A percentile compares a stretch with the other conserved stretches of the same genome.
phyloP scores from a whole-genome alignment of 2,888 invertebrate genomes.

The Drosophila borealis region DNA sequence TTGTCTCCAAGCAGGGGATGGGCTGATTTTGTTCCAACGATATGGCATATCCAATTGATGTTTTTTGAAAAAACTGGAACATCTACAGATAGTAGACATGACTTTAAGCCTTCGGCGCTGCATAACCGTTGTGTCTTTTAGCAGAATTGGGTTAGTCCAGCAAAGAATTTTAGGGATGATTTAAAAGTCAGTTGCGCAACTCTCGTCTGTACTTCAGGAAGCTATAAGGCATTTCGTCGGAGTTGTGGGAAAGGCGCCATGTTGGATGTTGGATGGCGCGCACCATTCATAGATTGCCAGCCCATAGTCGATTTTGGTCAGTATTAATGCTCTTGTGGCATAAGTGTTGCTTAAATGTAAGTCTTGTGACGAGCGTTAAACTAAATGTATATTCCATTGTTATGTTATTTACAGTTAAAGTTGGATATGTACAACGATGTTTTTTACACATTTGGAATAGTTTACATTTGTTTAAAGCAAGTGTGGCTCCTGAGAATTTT shows the following conservation, averaged over 20 bases:
- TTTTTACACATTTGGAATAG: slow-evolving; percentile 29
- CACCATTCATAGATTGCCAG: too few relatives aligned
- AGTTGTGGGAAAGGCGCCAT: too few relatives aligned
- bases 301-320: slow-evolving; percentile 35
- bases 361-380: slow-evolving; percentile 20
- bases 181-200: too few relatives aligned
- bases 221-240: too few relatives aligned
- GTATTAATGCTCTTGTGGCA: slow-evolving; percentile 24
- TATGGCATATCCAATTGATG: background rate
- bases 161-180: too few relatives aligned
- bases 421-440: slow-evolving; percentile 11
- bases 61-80: too few relatives aligned
- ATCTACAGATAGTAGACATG: too few relatives aligned
- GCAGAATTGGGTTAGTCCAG: too few relatives aligned
- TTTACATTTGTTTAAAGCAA: slow-evolving; percentile 27
- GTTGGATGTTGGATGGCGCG: too few relatives aligned
- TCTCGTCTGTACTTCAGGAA: too few relatives aligned
- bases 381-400: slow-evolving; percentile 2
- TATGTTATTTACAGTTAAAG: slow-evolving; percentile 18
- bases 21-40: slow-evolving; percentile 24
- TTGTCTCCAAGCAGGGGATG: slow-evolving; percentile 15
- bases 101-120: too few relatives aligned
- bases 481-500: background rate
- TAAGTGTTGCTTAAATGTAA: slow-evolving; percentile 34
- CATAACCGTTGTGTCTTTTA: too few relatives aligned